phyloP scores from a whole-genome alignment of 2,888 invertebrate genomes.

The Sinodicranocentrus sp. region DNA sequence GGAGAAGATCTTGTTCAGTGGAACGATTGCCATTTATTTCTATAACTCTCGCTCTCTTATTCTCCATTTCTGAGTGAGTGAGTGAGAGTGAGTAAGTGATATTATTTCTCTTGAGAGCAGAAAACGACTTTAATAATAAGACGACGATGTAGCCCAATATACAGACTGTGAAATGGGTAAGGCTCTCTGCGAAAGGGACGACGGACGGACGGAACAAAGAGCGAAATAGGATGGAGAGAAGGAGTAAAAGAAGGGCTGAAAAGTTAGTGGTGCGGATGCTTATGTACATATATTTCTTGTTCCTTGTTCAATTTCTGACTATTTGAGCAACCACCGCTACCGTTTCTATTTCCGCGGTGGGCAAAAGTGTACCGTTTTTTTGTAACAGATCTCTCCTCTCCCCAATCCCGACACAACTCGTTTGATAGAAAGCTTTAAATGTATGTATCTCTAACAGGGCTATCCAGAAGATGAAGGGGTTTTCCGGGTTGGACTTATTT shows the following conservation, averaged over 20 bases:
- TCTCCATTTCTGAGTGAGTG: slow-evolving; percentile 63
- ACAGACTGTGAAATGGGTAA: background rate
- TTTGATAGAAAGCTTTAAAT: background rate
- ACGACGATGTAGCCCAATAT: slow-evolving; percentile 21
- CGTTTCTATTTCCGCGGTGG: slow-evolving; percentile 5
- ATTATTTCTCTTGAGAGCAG: slow-evolving; percentile 63
- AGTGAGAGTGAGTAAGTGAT: slow-evolving; percentile 58
- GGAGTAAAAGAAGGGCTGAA: slow-evolving; percentile 28
- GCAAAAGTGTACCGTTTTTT: background rate
- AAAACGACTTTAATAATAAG: slow-evolving; percentile 55
- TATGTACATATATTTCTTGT: background rate
- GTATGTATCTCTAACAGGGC: background rate
- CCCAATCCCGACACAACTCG: slow-evolving; percentile 15
- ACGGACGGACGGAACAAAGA: slow-evolving; percentile 59
- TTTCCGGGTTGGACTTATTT: slow-evolving; percentile 45
- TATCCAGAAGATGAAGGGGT: slow-evolving; percentile 39
- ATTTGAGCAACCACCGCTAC: background rate
- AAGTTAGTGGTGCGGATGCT: slow-evolving; percentile 51
- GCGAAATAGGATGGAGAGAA: slow-evolving; percentile 51
- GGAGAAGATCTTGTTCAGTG: slow-evolving; percentile 76
- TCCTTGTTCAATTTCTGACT: background rate
- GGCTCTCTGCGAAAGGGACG: background rate
- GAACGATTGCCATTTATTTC: slow-evolving; percentile 77
- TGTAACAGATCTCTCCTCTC: slow-evolving; percentile 14
- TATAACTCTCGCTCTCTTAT: slow-evolving; percentile 72